Base-by-base conservation (phyloP, 2,113 vertebrate genomes). In the Donacobius atricapilla region DNA sequence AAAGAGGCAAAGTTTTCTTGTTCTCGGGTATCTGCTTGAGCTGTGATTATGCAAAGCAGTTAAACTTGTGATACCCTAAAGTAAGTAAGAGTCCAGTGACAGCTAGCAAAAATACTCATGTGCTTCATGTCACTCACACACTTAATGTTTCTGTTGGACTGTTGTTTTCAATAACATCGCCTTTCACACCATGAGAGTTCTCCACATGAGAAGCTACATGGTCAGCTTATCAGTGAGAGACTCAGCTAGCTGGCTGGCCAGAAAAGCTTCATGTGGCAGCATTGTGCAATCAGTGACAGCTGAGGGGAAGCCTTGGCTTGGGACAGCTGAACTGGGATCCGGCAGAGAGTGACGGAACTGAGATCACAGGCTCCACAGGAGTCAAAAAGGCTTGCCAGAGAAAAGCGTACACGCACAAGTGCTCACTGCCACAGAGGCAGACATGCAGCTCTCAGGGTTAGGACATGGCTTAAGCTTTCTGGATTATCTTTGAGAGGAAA, bases 351-450 rank as follows among this genome's bases (percentile, higher is more conserved):
- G 82, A 30, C 0, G 3, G 68, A 93, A 68, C 85, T 71, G 68
- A 92, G 85, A 83, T 86, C 76, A 61, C 9, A n/a, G 58, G 44
- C 71, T 85, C 68, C 4, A 1, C 45, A 11, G 64, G 68, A 93
- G 45, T 31, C 33, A 4, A 17, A 54, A 50, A 71, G 22, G 22
- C 27, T 89, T 72, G 65, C 87, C 1, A 1, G 60, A 83, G 51
- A 61, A 37, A 47, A 60, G 40, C 0, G 6, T 50, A 4, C 2
- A 0, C 0, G 0, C 73, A 42, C 0, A 0, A 0, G 39, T 6
- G 42, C 72, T 86, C 58, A 0, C 56, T 73, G 83, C 51, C 65
- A n/a, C 68, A 60, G 84, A 42, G 71, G 22, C 44, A 78, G 44
- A 63, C 58, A 12, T 4, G 9, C 7, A 6, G 30, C 45, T 63